Evolutionary conservation across 2,888 invertebrate species (phyloP).

Genomic region (Lapara coniferarum): DNA sequence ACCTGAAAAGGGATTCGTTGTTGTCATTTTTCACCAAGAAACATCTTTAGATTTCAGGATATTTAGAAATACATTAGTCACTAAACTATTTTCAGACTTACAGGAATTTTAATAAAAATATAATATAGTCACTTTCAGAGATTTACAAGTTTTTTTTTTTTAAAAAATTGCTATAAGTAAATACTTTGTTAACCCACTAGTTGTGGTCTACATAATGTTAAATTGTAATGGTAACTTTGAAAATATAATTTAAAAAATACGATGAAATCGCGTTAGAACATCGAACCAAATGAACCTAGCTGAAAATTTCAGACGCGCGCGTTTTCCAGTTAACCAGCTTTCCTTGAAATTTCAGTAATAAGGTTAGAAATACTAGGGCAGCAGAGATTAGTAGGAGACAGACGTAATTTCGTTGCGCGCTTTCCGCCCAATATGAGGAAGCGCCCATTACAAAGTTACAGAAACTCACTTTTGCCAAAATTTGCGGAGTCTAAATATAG

Average conservation of each 20-base stretch:
- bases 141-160: too few relatives aligned
- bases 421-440: constrained; percentile 16
- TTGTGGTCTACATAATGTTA: too few relatives aligned
- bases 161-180: too few relatives aligned
- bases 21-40: not conserved
- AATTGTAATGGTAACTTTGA: too few relatives aligned
- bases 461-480: constrained; percentile 9
- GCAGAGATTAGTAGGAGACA: constrained; percentile 49
- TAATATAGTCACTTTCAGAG: too few relatives aligned
- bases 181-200: too few relatives aligned
- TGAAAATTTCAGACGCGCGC: not conserved
- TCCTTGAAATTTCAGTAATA: constrained; percentile 81
- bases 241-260: too few relatives aligned
- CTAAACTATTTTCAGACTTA: not conserved
- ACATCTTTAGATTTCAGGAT: not conserved
- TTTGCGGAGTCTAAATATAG: not conserved
- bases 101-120: not conserved
- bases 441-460: constrained; percentile 12
- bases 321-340: constrained; percentile 41
- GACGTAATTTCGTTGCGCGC: constrained; percentile 4
- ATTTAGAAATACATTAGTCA: too few relatives aligned
- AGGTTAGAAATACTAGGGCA: constrained; percentile 77
- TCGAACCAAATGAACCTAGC: not conserved
- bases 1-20: not conserved
- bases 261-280: too few relatives aligned